Percentiles rank a stretch among this genome's conserved stretches.
phyloP scores from a whole-genome alignment of 2,888 invertebrate species.

The Philereme vetulata region DNA sequence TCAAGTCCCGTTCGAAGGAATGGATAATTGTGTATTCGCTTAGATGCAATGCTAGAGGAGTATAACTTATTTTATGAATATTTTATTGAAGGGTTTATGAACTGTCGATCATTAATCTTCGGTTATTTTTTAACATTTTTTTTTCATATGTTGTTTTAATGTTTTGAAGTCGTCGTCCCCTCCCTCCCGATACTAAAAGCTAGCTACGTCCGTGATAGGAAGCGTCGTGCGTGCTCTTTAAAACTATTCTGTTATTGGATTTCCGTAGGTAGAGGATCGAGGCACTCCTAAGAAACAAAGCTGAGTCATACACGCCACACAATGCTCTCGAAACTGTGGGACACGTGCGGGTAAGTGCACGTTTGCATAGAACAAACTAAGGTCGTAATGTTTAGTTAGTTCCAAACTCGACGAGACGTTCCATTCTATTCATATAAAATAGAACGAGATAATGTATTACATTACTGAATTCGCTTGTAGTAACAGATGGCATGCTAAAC shows the following conservation, averaged over 20 bases:
- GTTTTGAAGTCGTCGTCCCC: too few relatives aligned
- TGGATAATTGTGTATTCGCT: constrained; percentile 29
- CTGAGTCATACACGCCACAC: constrained; percentile 43
- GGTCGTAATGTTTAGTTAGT: constrained; percentile 41
- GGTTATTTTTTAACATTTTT: too few relatives aligned
- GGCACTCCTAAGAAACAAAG: constrained; percentile 53
- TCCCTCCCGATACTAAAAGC: too few relatives aligned
- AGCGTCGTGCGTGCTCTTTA: constrained; percentile 37
- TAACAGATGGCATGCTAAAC: constrained; percentile 14
- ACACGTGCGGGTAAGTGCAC: constrained; percentile 46
- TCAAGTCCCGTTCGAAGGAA: constrained; percentile 35
- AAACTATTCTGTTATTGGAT: constrained; percentile 49
- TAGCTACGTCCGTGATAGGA: background rate
- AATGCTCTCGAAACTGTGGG: constrained; percentile 36
- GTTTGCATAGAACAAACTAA: constrained; percentile 39
- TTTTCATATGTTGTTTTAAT: too few relatives aligned
- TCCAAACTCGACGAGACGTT: constrained; percentile 37
- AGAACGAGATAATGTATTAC: constrained; percentile 8
- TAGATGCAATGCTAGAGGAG: constrained; percentile 6
- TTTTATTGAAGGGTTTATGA: too few relatives aligned
- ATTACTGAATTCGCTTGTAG: constrained; percentile 8
- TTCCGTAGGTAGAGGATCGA: constrained; percentile 46
- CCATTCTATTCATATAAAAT: constrained; percentile 38
- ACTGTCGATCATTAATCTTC: too few relatives aligned
- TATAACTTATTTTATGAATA: too few relatives aligned